A percentile compares a stretch with the other conserved stretches of the same genome.
Conservation (phyloP, 2,888 invertebrate genomes). For the Ctena decussata region DNA sequence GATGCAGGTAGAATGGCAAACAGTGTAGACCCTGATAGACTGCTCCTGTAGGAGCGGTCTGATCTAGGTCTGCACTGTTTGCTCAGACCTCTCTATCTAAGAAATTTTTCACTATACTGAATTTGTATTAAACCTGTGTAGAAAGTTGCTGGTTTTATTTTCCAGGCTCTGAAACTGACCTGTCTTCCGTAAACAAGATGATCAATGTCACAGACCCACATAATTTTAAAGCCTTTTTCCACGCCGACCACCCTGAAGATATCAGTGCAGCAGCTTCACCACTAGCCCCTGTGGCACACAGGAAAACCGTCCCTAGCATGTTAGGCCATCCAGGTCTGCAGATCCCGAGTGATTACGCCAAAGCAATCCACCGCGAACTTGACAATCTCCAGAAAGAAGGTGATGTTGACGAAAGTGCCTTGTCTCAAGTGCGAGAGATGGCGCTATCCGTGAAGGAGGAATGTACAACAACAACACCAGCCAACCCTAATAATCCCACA, state of each 20-base stretch:
- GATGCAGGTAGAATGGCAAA: too few relatives aligned
- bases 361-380: conserved; percentile 61
- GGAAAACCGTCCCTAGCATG: conserved; percentile 41
- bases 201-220: conserved; percentile 91
- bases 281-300: conserved; percentile 9
- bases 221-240: conserved; percentile 91
- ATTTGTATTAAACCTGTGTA: too few relatives aligned
- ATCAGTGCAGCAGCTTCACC: conserved; percentile 36
- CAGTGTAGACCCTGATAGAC: too few relatives aligned
- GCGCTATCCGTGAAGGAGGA: conserved; percentile 67
- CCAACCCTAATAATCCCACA: not conserved
- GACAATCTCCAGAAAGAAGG: conserved; percentile 66
- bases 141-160: too few relatives aligned
- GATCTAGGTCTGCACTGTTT: too few relatives aligned
- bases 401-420: conserved; percentile 61
- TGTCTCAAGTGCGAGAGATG: conserved; percentile 67
- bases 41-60: too few relatives aligned
- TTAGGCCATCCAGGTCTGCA: conserved; percentile 54
- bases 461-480: conserved; percentile 19
- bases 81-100: too few relatives aligned
- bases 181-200: conserved; percentile 93
- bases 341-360: conserved; percentile 61
- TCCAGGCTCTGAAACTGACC: conserved; percentile 87
- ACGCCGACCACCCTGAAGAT: conserved; percentile 49
- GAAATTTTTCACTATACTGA: too few relatives aligned